phyloP scores from a whole-genome alignment of 2,113 vertebrate genomes.

The Pachycephala philippinensis region DNA sequence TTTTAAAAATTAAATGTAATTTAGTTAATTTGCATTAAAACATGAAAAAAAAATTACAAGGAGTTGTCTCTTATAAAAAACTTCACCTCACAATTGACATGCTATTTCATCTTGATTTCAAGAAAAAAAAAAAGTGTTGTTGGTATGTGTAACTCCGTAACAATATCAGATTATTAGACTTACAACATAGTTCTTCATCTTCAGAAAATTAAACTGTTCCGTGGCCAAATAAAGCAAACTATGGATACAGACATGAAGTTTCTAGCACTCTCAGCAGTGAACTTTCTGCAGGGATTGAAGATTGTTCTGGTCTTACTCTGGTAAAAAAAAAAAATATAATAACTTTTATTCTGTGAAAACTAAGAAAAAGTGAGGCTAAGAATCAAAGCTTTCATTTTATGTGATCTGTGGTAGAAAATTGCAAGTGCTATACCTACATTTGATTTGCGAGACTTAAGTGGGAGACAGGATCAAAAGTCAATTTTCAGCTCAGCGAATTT shows the following conservation, averaged over 20 bases:
- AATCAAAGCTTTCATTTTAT: not conserved
- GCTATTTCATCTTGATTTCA: not conserved
- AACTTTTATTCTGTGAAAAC: not conserved
- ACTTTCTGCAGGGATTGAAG: not conserved
- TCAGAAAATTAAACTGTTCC: not conserved
- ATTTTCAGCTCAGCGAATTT: not conserved
- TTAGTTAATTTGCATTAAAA: not conserved
- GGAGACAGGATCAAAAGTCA: not conserved
- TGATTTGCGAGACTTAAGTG: not conserved
- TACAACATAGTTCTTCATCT: not conserved
- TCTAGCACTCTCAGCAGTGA: not conserved
- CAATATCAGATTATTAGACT: not conserved
- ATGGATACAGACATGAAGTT: not conserved
- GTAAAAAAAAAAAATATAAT: not conserved
- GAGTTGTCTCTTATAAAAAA: not conserved
- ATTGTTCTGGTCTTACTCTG: not conserved
- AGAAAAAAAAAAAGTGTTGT: not conserved
- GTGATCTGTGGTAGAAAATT: not conserved
- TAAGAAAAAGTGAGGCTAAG: not conserved
- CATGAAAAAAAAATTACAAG: not conserved
- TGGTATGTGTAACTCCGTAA: not conserved
- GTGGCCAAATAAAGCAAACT: not conserved
- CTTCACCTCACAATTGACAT: not conserved
- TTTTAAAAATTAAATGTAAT: not conserved
- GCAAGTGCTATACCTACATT: accelerated